These are phyloP conservation scores for Zeus faber DNA, from an alignment of 2,113 vertebrate genomes.

Conservation along the genomic window DNA sequence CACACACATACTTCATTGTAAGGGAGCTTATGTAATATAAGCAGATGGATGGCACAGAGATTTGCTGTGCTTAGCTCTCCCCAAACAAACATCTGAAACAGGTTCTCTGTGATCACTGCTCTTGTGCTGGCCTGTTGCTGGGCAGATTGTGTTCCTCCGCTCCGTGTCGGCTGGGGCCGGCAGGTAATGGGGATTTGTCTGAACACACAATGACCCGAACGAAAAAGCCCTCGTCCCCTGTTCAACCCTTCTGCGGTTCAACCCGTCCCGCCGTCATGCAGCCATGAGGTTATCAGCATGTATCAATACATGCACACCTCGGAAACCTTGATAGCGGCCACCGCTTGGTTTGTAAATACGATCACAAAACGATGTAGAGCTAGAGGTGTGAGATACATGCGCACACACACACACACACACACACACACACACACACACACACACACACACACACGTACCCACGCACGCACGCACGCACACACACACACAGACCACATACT, in stretches of 20 bases:
- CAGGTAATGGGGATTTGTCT: slow-evolving; percentile 22
- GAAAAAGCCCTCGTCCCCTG: slow-evolving; percentile 6
- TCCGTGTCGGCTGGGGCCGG: slow-evolving; percentile 31
- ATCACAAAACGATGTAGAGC: no score
- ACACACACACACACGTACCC: no score
- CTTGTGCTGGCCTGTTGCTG: slow-evolving; percentile 32
- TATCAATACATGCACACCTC: no score
- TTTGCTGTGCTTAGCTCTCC: slow-evolving; percentile 49
- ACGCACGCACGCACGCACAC: no score
- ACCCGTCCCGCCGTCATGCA: no score
- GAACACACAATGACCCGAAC: slow-evolving; percentile 8
- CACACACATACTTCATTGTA: slow-evolving; percentile 21
- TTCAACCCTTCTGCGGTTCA: slow-evolving; percentile 2
- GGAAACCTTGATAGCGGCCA: no score
- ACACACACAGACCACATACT: no score
- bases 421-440: no score
- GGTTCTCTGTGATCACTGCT: slow-evolving; percentile 42
- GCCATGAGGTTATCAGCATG: no score
- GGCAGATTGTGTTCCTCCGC: slow-evolving; percentile 26
- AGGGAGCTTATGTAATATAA: slow-evolving; percentile 47
- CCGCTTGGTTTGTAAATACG: no score
- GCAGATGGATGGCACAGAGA: slow-evolving; percentile 56
- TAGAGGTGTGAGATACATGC: no score
- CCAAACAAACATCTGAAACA: slow-evolving; percentile 61
- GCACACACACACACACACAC: no score